Evolutionary conservation across 2,888 invertebrate species (phyloP), one percentile per base, ranked within the genome.

Genomic region (Aphodius granarius): DNA sequence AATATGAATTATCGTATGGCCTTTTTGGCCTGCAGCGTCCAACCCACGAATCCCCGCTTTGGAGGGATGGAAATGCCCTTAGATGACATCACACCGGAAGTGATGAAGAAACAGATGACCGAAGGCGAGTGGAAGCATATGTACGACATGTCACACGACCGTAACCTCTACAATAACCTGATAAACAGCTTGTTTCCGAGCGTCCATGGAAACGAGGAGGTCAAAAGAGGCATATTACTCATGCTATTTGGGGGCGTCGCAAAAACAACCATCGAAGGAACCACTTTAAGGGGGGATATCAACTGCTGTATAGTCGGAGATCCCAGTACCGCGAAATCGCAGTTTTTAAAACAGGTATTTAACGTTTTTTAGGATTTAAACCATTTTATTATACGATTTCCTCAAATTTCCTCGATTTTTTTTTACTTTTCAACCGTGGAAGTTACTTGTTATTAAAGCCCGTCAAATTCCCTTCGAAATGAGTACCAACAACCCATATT

Each of bases 251-350:
- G 99, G 3, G 99, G 99, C 0, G 98, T 99, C 0, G 93, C 95
- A 0, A 99, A 99, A 88, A 94, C 92, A 19, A 98, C 99, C 0
- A 88, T 92, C 43, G 98, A 99, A 89, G 93, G 91, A 66, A 99
- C 98, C 0, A 93, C 95, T 0, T 90, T 99, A 1, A 90, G 99
- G 82, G 99, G 99, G 5, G 99, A 99, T 84, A 93, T 99, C 73
- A 99, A 99, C 86, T 95, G 98, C 77, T 99, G 98, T 84, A 94
- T 99, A 79, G 99, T 99, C 0, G 99, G 99, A 2, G 99, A 99
- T 89, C 99, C 99, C 0, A 97, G 97, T 85, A 99, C 99, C 0
- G 99, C 99, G 21, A 99, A 99, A 87, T 98, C 98, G 0, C 99
- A 99, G 86, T 91, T 99, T 80, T 89, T 99, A 66, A 98, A 98